A percentile compares a stretch with the other conserved stretches of the same genome.
phyloP scores from a whole-genome alignment of 2,888 invertebrate species.

The Penaeus monodon region DNA sequence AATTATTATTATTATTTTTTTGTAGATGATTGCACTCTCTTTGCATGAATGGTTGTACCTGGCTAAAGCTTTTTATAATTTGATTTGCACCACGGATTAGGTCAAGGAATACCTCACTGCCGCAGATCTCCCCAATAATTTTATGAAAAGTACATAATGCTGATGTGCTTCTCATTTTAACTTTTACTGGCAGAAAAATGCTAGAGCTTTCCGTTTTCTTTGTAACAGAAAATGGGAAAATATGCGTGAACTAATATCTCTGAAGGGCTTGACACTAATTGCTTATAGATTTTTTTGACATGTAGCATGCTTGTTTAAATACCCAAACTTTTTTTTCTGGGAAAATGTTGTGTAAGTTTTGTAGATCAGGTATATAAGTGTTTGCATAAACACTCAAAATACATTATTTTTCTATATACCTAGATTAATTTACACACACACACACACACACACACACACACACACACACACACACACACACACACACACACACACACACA shows the following conservation, averaged over 20 bases:
- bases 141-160: slow-evolving; percentile 53
- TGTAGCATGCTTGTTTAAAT: not conserved
- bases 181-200: slow-evolving; percentile 37
- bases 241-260: slow-evolving; percentile 53
- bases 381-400: not conserved
- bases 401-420: not conserved
- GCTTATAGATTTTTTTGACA: slow-evolving; percentile 31
- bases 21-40: not conserved
- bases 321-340: too few species aligned
- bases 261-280: slow-evolving; percentile 44
- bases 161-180: slow-evolving; percentile 54
- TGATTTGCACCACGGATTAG: slow-evolving; percentile 48
- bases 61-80: slow-evolving; percentile 40
- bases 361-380: too few species aligned
- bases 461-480: slow-evolving; percentile 11
- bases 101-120: slow-evolving; percentile 57
- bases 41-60: slow-evolving; percentile 45
- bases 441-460: slow-evolving; percentile 16
- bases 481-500: slow-evolving; percentile 4
- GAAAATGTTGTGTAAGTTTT: too few species aligned
- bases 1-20: too few species aligned
- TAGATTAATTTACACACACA: not conserved
- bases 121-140: slow-evolving; percentile 60
- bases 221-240: slow-evolving; percentile 38
- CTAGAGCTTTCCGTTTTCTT: slow-evolving; percentile 41